phyloP scores from a whole-genome alignment of 2,888 invertebrate genomes.

The Cartodere bifasciata region DNA sequence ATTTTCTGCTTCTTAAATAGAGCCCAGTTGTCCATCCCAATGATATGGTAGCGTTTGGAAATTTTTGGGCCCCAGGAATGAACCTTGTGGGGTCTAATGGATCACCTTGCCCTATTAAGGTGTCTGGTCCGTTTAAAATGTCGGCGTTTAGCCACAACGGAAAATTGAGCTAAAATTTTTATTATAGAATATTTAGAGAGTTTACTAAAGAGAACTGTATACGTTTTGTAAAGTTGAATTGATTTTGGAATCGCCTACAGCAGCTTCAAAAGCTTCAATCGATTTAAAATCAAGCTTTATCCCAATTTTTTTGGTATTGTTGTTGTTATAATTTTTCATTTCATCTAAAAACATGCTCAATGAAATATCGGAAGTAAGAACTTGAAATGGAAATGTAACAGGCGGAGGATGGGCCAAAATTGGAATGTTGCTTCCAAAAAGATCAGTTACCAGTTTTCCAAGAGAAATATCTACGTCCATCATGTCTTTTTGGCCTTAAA shows the following conservation, averaged over 20 bases:
- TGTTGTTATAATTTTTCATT: conserved; percentile 39
- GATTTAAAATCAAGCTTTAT: conserved; percentile 83
- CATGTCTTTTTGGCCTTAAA: conserved; percentile 46
- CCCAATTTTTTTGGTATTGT: conserved; percentile 46
- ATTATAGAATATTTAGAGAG: too few species aligned
- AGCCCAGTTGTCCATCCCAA: conserved; percentile 71
- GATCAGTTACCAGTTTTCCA: too few species aligned
- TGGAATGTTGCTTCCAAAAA: conserved; percentile 43
- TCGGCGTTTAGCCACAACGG: conserved; percentile 86
- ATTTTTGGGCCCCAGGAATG: conserved; percentile 41
- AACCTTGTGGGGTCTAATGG: conserved; percentile 57
- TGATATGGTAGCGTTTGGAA: conserved; percentile 57
- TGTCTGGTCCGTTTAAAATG: conserved; percentile 62
- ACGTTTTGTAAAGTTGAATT: too few species aligned
- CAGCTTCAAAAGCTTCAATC: conserved; percentile 54
- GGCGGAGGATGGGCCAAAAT: conserved; percentile 86
- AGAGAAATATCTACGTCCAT: conserved; percentile 76
- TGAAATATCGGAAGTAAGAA: conserved; percentile 58
- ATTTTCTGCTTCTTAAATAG: conserved; percentile 31
- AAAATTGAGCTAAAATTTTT: conserved; percentile 45
- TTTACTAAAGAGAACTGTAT: too few species aligned
- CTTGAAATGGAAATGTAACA: too few species aligned
- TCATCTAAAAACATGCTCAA: conserved; percentile 53
- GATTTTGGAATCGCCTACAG: too few species aligned
- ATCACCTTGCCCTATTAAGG: conserved; percentile 33